phyloP scores from a whole-genome alignment of 2,113 vertebrate genomes.

The Progne subis region DNA sequence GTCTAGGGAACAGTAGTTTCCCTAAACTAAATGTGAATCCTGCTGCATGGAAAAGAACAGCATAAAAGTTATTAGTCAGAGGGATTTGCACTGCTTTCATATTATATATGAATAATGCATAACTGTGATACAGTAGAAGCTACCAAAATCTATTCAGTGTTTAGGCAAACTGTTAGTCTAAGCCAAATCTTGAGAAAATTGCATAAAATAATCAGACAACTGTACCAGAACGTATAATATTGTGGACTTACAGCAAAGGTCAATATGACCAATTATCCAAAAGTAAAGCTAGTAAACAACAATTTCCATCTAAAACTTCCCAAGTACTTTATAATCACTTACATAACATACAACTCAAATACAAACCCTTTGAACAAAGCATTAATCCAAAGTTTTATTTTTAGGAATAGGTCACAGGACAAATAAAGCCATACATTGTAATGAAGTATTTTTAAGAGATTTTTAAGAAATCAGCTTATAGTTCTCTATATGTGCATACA shows the following conservation, averaged over 20 bases:
- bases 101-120: not conserved
- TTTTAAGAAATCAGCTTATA: not conserved
- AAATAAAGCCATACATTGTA: not conserved
- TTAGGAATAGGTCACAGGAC: not conserved
- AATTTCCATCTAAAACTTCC: not conserved
- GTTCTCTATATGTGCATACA: not conserved
- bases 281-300: not conserved
- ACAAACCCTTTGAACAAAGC: not conserved
- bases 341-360: not conserved
- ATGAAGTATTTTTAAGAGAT: not conserved
- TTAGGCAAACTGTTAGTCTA: not conserved
- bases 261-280: not conserved
- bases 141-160: not conserved
- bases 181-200: not conserved
- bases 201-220: not conserved
- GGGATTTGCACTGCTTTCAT: not conserved
- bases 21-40: not conserved
- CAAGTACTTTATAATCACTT: not conserved
- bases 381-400: not conserved
- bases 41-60: not conserved
- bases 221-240: not conserved
- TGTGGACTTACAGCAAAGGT: not conserved
- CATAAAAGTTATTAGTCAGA: not conserved
- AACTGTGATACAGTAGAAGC: not conserved
- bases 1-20: not conserved